phyloP scores from a whole-genome alignment of 2,113 vertebrate species.

The Cardinalis cardinalis region DNA sequence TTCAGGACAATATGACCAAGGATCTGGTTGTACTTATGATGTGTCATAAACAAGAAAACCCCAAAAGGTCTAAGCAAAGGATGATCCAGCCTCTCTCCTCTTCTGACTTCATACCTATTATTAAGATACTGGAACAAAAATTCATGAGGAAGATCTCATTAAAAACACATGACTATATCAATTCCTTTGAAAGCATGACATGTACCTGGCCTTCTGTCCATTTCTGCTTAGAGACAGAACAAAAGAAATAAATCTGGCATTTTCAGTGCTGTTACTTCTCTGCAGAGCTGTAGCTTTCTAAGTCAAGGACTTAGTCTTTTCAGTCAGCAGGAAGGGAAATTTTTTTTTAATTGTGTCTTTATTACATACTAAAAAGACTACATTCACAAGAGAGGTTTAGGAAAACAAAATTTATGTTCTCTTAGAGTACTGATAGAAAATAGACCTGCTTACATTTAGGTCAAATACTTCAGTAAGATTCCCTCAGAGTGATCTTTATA shows the following conservation, averaged over 20 bases:
- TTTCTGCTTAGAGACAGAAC: not conserved
- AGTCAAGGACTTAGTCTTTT: not conserved
- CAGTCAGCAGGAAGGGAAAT: not conserved
- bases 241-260: not conserved
- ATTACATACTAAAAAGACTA: not conserved
- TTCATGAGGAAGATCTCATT: not conserved
- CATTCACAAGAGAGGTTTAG: not conserved
- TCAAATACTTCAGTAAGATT: not conserved
- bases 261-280: not conserved
- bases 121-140: not conserved
- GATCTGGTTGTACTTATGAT: not conserved
- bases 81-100: not conserved
- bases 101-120: not conserved
- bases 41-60: not conserved
- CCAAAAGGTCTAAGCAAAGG: not conserved
- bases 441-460: not conserved
- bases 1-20: not conserved
- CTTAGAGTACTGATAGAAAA: not conserved
- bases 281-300: not conserved
- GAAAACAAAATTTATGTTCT: not conserved
- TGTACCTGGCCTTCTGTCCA: not conserved
- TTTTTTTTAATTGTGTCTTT: not conserved
- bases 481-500: not conserved
- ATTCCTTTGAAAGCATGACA: not conserved
- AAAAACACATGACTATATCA: not conserved